Percentiles rank a stretch among this genome's conserved stretches.
These are phyloP conservation scores for Epinephelus moara DNA, from an alignment of 2,113 vertebrate genomes.

Conservation along the genomic window DNA sequence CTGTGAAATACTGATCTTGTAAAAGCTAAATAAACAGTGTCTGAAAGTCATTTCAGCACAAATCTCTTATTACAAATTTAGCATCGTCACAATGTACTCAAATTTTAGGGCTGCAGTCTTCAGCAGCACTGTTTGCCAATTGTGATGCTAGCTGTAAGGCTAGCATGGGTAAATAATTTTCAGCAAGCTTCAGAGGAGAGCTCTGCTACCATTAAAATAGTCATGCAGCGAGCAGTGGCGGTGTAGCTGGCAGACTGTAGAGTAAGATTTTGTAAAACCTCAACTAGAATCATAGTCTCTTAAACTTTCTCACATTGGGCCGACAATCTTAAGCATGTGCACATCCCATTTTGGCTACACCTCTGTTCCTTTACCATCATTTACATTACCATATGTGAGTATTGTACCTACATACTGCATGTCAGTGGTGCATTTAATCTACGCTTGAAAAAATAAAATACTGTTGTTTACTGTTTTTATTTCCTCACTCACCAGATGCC, in stretches of 20 bases:
- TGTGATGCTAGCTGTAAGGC: background rate
- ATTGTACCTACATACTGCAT: background rate
- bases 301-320: background rate
- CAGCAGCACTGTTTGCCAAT: constrained; percentile 1
- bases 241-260: constrained; percentile 1
- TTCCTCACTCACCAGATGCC: constrained; percentile 91
- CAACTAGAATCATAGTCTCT: background rate
- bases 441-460: background rate
- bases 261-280: background rate
- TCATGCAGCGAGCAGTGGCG: background rate
- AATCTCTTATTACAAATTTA: background rate
- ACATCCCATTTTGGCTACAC: no score
- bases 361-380: background rate
- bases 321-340: background rate
- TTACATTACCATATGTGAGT: background rate
- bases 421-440: background rate
- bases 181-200: background rate
- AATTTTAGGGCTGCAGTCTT: constrained; percentile 21
- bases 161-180: background rate
- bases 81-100: constrained; percentile 8
- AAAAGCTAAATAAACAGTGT: background rate
- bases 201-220: background rate
- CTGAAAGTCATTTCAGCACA: constrained; percentile 1
- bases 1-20: constrained; percentile 5
- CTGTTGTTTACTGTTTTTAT: background rate